phyloP scores from a whole-genome alignment of 2,113 vertebrate genomes.

The Ptilorrhoa leucosticta region DNA sequence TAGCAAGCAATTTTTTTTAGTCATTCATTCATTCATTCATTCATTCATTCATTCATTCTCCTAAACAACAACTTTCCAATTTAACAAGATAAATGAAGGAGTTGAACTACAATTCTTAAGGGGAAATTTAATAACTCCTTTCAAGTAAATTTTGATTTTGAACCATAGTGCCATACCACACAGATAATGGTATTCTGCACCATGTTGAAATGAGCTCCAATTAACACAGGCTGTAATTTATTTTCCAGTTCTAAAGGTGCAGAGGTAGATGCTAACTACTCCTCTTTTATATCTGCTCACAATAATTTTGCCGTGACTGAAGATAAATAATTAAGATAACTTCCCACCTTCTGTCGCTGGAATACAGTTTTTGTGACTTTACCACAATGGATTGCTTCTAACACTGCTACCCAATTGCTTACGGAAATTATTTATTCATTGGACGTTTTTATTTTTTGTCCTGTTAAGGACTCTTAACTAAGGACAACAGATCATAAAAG shows the following conservation, averaged over 20 bases:
- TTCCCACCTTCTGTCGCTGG: background rate
- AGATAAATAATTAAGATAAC: background rate
- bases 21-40: background rate
- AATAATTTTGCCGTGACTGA: background rate
- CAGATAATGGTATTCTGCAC: background rate
- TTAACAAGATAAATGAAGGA: constrained; percentile 20
- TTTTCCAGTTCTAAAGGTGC: background rate
- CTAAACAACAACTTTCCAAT: background rate
- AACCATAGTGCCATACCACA: background rate
- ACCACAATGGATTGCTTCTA: background rate
- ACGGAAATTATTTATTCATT: constrained; percentile 9
- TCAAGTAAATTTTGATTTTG: background rate
- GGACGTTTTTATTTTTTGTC: background rate
- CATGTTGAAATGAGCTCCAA: background rate
- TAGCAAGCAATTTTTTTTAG: background rate
- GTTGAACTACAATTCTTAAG: background rate
- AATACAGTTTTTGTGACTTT: background rate
- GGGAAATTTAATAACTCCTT: background rate
- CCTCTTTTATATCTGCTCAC: background rate
- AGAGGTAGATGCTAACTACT: background rate
- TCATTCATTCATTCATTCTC: background rate
- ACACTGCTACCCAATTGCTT: background rate
- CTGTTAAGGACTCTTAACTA: background rate
- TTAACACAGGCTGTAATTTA: background rate
- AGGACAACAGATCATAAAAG: background rate